These are phyloP conservation scores for Heliconius hortense DNA, from an alignment of 2,888 invertebrate genomes.

Conservation along the genomic window DNA sequence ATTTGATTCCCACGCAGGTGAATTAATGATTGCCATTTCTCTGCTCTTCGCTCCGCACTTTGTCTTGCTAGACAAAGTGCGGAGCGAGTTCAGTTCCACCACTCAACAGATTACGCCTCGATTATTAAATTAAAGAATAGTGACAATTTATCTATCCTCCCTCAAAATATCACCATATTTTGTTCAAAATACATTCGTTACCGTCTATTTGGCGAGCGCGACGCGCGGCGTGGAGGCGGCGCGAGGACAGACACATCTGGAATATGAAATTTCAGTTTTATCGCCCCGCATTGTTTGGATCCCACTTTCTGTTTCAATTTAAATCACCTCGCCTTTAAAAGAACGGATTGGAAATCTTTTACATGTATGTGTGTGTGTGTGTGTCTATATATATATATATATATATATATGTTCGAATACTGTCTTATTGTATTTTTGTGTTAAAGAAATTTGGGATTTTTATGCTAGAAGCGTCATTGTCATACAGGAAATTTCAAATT, in stretches of 20 bases:
- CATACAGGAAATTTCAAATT: not conserved
- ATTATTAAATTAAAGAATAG: not conserved
- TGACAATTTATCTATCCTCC: not conserved
- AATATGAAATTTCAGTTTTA: constrained; percentile 42
- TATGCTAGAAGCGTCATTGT: not conserved
- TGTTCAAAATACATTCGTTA: constrained; percentile 14
- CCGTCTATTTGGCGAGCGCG: constrained; percentile 2
- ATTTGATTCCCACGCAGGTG: too few species aligned
- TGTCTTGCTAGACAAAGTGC: not conserved
- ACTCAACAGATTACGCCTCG: not conserved
- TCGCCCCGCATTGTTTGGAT: constrained; percentile 39
- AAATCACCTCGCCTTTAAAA: constrained; percentile 34
- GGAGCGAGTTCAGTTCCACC: not conserved
- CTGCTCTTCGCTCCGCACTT: too few species aligned
- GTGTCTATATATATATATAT: not conserved
- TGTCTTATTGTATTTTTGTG: not conserved
- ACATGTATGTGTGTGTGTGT: not conserved
- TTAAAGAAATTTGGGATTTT: not conserved
- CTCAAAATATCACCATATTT: constrained; percentile 17
- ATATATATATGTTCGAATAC: not conserved
- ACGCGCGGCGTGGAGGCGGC: not conserved
- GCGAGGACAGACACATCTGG: constrained; percentile 35
- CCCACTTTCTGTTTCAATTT: constrained; percentile 40
- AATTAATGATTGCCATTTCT: too few species aligned
- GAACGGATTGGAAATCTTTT: constrained; percentile 18